Conservation (phyloP, 1,140 invertebrate genomes). For the Drosophila nikananu region DNA sequence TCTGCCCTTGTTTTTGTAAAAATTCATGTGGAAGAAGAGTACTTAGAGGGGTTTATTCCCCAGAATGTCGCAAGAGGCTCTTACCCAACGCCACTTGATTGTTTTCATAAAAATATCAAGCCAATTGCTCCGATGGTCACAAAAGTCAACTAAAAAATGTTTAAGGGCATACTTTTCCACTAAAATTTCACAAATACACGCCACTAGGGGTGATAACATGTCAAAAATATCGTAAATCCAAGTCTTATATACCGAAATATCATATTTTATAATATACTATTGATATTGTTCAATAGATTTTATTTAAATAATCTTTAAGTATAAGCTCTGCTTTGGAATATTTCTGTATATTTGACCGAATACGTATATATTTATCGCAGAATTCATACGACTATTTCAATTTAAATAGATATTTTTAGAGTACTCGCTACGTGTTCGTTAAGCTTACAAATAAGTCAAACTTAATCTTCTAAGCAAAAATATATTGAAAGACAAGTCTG, state of each 20-base stretch:
- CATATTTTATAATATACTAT: neutral
- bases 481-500: slow-evolving; percentile 17
- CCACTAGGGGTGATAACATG: neutral
- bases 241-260: neutral
- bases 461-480: slow-evolving; percentile 3
- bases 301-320: too few relatives aligned
- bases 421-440: too few relatives aligned
- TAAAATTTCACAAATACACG: slow-evolving; percentile 11
- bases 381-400: too few relatives aligned
- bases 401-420: too few relatives aligned
- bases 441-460: neutral
- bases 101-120: slow-evolving; percentile 29
- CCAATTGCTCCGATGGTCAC: slow-evolving; percentile 18
- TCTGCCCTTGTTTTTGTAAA: neutral
- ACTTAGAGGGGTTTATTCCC: neutral
- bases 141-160: slow-evolving; percentile 18
- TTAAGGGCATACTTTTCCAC: slow-evolving; percentile 37
- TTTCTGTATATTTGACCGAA: too few relatives aligned
- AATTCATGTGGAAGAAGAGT: neutral
- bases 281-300: too few relatives aligned
- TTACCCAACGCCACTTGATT: slow-evolving; percentile 22
- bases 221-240: neutral
- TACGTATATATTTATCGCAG: too few relatives aligned
- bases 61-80: slow-evolving; percentile 2
- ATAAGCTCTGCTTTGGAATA: too few relatives aligned